Percentiles rank a stretch among this genome's conserved stretches.
Evolutionary conservation across 2,113 vertebrate species (phyloP).

Genomic region (Tauraco erythrolophus): DNA sequence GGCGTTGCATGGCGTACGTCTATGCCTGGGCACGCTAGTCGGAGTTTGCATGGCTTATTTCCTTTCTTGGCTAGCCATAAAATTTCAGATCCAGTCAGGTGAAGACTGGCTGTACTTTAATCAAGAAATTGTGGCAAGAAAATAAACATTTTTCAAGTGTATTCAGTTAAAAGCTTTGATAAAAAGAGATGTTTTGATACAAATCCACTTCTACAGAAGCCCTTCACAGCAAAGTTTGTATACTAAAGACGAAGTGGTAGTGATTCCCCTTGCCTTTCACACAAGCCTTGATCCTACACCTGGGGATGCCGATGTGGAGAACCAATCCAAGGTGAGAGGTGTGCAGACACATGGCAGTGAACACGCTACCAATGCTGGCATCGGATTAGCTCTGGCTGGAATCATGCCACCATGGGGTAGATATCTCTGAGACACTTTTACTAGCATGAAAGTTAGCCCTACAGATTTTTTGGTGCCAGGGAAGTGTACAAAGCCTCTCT

Average conservation of each 20-base stretch:
- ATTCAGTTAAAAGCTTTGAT: not conserved
- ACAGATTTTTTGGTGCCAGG: not conserved
- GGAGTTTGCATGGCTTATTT: not conserved
- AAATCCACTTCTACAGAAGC: not conserved
- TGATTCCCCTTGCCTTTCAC: not conserved
- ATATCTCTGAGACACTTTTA: not conserved
- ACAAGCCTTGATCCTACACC: not conserved
- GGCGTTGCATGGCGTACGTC: accelerated
- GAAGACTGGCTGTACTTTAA: conserved; percentile 27
- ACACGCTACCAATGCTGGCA: accelerated
- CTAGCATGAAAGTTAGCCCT: not conserved
- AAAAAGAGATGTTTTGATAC: not conserved
- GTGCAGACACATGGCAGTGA: not conserved
- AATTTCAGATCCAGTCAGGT: not conserved
- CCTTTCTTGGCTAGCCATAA: not conserved
- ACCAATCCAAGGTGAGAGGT: not conserved
- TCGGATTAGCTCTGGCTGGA: not conserved
- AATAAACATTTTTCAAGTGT: not conserved
- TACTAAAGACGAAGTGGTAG: not conserved
- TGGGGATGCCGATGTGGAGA: not conserved
- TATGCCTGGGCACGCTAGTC: accelerated
- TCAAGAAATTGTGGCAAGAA: not conserved
- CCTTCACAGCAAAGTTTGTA: not conserved
- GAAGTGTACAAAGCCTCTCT: not conserved
- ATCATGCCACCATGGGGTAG: accelerated